These are phyloP conservation scores for Conus betulinus DNA, from an alignment of 1,140 invertebrate genomes.

Conservation along the genomic window DNA sequence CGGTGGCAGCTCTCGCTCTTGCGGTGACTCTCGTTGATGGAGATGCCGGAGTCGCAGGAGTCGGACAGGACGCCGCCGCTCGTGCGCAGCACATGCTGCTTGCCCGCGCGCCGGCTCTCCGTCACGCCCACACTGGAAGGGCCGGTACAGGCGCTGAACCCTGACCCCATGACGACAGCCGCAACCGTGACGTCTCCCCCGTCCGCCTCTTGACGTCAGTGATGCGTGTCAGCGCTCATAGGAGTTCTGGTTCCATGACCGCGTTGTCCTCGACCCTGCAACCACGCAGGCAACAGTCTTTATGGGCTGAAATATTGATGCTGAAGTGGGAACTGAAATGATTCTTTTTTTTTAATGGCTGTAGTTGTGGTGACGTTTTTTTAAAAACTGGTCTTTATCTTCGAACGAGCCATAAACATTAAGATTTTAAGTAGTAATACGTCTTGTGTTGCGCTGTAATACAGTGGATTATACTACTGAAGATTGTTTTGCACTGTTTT, in stretches of 20 bases:
- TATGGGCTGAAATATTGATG: background rate
- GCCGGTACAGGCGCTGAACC: constrained; percentile 38
- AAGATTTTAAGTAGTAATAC: too few species aligned
- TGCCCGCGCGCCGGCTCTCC: background rate
- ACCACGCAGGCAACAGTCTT: background rate
- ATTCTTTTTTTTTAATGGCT: too few species aligned
- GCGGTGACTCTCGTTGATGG: constrained; percentile 8
- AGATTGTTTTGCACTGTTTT: too few species aligned
- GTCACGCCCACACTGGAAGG: constrained; percentile 20
- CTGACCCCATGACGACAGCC: constrained; percentile 29
- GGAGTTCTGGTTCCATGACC: background rate
- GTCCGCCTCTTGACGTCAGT: too few species aligned
- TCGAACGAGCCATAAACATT: too few species aligned
- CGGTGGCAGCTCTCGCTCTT: background rate
- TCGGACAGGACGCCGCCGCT: constrained; percentile 15
- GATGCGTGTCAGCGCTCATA: background rate
- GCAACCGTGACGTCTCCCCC: background rate
- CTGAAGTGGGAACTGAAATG: background rate
- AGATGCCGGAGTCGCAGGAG: constrained; percentile 35
- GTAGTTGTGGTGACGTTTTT: too few species aligned
- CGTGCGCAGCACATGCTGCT: background rate
- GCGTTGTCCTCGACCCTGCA: background rate
- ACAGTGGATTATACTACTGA: too few species aligned
- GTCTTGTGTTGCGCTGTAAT: too few species aligned
- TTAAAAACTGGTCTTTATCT: too few species aligned